phyloP scores from a whole-genome alignment of 2,113 vertebrate species.

The Passer montanus region DNA sequence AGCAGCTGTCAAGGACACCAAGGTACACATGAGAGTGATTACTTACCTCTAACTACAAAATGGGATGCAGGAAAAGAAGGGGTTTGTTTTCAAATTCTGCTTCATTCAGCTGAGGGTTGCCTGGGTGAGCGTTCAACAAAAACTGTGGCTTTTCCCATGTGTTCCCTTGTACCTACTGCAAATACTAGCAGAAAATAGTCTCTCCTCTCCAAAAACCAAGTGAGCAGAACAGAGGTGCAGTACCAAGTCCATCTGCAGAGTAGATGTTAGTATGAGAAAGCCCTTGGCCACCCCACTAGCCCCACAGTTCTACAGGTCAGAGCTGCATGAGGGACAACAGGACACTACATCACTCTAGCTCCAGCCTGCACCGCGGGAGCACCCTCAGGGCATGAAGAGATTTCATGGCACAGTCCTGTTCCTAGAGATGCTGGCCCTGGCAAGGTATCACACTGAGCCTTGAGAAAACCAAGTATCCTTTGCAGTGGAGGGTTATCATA shows the following conservation, averaged over 20 bases:
- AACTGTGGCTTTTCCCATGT: neutral
- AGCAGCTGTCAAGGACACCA: neutral
- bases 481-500: neutral
- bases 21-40: neutral
- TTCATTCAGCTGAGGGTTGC: conserved; percentile 44
- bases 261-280: conserved; percentile 88
- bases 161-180: conserved; percentile 21
- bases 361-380: neutral
- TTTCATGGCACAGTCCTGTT: neutral
- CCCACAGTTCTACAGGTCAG: conserved; percentile 87
- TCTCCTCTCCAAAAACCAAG: neutral
- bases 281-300: conserved; percentile 71
- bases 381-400: neutral
- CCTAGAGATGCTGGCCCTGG: neutral
- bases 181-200: conserved; percentile 8
- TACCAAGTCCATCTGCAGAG: conserved; percentile 89
- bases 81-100: neutral
- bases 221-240: conserved; percentile 28
- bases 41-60: conserved; percentile 30
- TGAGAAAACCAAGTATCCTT: neutral
- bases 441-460: neutral
- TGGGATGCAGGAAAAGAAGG: neutral
- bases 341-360: conserved; percentile 54
- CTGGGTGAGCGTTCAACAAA: conserved; percentile 4
- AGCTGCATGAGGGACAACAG: conserved; percentile 47